These are phyloP conservation scores for Sesia apiformis DNA, from an alignment of 2,888 invertebrate species.

Conservation along the genomic window DNA sequence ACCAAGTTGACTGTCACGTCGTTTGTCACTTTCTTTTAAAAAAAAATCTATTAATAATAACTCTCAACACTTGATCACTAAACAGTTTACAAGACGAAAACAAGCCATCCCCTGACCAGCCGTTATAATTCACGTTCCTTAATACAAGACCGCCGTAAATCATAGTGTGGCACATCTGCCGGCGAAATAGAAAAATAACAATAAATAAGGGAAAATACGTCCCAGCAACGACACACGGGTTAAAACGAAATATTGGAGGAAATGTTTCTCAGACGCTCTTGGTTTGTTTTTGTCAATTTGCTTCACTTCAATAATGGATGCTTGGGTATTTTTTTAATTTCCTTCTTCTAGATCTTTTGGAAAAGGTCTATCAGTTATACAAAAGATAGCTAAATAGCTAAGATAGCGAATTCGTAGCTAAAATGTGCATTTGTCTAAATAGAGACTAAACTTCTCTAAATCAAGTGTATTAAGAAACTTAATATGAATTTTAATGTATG, in stretches of 20 bases:
- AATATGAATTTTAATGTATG: too few relatives aligned
- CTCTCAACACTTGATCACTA: neutral
- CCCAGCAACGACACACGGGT: constrained; percentile 21
- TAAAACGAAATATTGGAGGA: constrained; percentile 32
- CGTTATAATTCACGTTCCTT: constrained; percentile 55
- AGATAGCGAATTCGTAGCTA: too few relatives aligned
- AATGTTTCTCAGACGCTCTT: constrained; percentile 13
- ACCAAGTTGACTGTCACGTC: neutral
- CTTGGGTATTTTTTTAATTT: too few relatives aligned
- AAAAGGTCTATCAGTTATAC: too few relatives aligned
- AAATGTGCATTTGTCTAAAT: too few relatives aligned
- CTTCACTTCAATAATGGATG: neutral
- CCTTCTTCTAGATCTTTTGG: too few relatives aligned
- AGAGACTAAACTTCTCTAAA: too few relatives aligned
- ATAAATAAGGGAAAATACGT: constrained; percentile 60
- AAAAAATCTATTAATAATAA: neutral
- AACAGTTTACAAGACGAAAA: constrained; percentile 11
- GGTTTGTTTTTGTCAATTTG: constrained; percentile 2
- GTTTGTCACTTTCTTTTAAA: neutral
- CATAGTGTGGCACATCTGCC: constrained; percentile 67
- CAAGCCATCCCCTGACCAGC: constrained; percentile 31
- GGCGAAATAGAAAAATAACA: constrained; percentile 74
- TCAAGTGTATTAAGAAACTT: too few relatives aligned
- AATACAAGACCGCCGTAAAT: constrained; percentile 66
- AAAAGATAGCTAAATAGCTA: too few relatives aligned